Percentiles rank a stretch among this genome's conserved stretches.
Conservation (phyloP, 1,140 invertebrate genomes). For the Penaeus indicus region DNA sequence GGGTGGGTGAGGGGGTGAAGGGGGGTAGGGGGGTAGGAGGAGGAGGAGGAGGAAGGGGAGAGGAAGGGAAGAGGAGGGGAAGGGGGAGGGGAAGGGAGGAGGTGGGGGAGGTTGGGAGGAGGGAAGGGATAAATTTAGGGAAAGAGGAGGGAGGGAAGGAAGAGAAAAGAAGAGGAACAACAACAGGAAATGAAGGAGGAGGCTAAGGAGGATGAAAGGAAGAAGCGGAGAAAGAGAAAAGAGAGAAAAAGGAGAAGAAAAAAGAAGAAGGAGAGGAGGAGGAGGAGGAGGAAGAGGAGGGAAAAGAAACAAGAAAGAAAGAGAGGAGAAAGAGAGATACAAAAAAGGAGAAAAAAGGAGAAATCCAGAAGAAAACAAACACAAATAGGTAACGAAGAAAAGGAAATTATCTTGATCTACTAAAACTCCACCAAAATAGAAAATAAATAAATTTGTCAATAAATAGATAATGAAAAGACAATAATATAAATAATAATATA, state of each 20-base stretch:
- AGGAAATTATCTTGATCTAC: neutral
- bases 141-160: neutral
- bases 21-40: no score
- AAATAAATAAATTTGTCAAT: neutral
- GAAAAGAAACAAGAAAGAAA: neutral
- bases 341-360: neutral
- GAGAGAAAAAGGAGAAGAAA: neutral
- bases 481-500: neutral
- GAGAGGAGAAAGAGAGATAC: neutral
- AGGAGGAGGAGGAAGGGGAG: neutral
- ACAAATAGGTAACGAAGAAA: neutral
- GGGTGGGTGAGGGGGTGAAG: no score
- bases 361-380: neutral
- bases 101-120: neutral
- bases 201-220: neutral
- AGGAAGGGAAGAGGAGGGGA: neutral
- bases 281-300: no score
- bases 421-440: neutral
- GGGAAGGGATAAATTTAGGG: neutral
- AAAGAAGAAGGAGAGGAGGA: neutral
- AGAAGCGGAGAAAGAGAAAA: neutral
- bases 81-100: neutral
- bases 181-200: neutral
- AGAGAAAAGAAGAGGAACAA: neutral
- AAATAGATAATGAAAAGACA: neutral